phyloP scores from a whole-genome alignment of 2,113 vertebrate genomes.

The Eira barbara region DNA sequence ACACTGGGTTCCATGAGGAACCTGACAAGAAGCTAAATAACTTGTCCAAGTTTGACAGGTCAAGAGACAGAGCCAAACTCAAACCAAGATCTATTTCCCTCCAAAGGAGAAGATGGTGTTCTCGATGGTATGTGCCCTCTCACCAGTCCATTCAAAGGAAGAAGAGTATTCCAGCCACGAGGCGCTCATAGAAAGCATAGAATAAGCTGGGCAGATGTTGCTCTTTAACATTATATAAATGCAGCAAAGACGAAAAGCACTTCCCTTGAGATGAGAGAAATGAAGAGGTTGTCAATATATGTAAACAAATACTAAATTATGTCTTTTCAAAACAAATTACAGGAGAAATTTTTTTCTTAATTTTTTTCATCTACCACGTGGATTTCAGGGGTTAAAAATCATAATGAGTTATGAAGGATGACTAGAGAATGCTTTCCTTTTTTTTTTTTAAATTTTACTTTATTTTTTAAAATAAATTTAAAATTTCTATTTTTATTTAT shows the following conservation, averaged over 20 bases:
- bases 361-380: background rate
- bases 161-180: background rate
- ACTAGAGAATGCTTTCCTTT: background rate
- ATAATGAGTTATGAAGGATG: background rate
- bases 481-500: no score
- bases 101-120: background rate
- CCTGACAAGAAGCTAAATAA: background rate
- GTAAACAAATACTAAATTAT: background rate
- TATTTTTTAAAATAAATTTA: background rate
- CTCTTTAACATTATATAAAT: no score
- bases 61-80: background rate
- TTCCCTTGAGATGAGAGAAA: background rate
- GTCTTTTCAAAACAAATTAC: background rate
- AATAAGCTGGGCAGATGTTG: background rate
- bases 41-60: background rate
- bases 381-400: background rate
- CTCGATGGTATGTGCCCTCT: background rate
- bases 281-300: background rate
- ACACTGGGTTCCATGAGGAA: background rate
- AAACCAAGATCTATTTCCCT: background rate
- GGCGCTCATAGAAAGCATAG: background rate
- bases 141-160: background rate
- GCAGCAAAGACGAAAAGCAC: background rate
- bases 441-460: background rate
- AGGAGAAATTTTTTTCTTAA: background rate